phyloP scores from a whole-genome alignment of 2,888 invertebrate species.

The Lacanobia oleracea region DNA sequence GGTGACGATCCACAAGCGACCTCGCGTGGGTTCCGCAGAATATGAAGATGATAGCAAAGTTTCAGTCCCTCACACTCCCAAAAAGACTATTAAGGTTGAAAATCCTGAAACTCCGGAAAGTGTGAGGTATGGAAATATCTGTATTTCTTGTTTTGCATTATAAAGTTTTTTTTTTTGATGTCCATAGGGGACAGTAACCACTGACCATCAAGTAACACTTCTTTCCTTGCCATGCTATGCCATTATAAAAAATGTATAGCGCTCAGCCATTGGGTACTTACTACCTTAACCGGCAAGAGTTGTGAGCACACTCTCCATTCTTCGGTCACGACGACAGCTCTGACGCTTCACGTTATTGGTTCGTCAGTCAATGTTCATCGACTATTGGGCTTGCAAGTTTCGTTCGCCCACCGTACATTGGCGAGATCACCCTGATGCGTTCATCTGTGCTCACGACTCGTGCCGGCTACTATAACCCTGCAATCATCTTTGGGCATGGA shows the following conservation, averaged over 20 bases:
- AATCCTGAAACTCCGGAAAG: slow-evolving; percentile 69
- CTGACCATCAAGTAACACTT: no score
- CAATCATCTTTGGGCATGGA: not conserved
- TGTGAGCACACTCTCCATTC: no score
- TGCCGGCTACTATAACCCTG: not conserved
- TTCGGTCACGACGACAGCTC: no score
- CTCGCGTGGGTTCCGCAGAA: slow-evolving; percentile 61
- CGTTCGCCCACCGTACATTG: no score
- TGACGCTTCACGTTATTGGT: no score
- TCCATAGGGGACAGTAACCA: not conserved
- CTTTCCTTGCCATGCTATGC: no score
- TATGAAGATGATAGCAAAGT: slow-evolving; percentile 24
- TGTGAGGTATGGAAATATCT: slow-evolving; percentile 50
- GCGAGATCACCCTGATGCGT: no score
- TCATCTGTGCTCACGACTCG: no score
- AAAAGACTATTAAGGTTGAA: slow-evolving; percentile 64
- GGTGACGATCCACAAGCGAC: slow-evolving; percentile 78
- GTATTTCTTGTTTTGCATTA: not conserved
- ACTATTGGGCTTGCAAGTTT: no score
- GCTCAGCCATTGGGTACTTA: not conserved
- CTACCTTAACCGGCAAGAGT: no score
- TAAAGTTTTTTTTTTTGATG: not conserved
- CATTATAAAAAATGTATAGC: no score
- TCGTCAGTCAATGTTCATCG: no score
- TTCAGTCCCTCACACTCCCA: slow-evolving; percentile 53